Evolutionary conservation across 2,888 invertebrate species (phyloP).

Genomic region (Lochmaea capreae): DNA sequence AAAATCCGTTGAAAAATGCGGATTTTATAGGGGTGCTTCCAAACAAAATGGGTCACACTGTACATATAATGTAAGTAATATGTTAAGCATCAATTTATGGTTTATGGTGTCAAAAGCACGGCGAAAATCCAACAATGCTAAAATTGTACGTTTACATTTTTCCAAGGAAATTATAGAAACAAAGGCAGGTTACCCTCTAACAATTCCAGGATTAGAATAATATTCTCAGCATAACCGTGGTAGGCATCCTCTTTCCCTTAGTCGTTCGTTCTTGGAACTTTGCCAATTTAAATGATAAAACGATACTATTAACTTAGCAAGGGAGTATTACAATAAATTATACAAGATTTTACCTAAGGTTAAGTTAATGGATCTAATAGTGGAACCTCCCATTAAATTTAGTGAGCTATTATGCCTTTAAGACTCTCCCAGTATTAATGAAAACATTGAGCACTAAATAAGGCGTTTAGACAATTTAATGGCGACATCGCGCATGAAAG

Average conservation of each 20-base stretch:
- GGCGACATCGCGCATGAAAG: slow-evolving; percentile 32
- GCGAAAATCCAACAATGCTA: no score
- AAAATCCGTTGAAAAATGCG: no score
- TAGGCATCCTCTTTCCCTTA: slow-evolving; percentile 48
- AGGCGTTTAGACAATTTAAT: slow-evolving; percentile 48
- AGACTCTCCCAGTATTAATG: slow-evolving; percentile 55
- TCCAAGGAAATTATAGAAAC: slow-evolving; percentile 17
- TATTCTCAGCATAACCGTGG: slow-evolving; percentile 40
- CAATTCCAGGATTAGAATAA: slow-evolving; percentile 46
- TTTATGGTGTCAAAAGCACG: no score
- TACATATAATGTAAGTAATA: no score
- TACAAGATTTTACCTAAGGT: slow-evolving; percentile 63
- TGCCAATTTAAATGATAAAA: slow-evolving; percentile 66
- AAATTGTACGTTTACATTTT: no score
- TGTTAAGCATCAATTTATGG: no score
- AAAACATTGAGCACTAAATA: slow-evolving; percentile 50
- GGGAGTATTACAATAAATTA: slow-evolving; percentile 63
- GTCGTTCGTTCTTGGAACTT: slow-evolving; percentile 59
- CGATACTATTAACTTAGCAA: slow-evolving; percentile 63
- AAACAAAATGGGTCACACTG: no score
- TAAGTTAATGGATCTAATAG: slow-evolving; percentile 54
- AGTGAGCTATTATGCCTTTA: slow-evolving; percentile 57
- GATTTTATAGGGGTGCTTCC: no score
- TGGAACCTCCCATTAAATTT: slow-evolving; percentile 56
- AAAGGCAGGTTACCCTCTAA: slow-evolving; percentile 23